phyloP scores from a whole-genome alignment of 2,797 vertebrate genomes.

The Tragopan temminckii region DNA sequence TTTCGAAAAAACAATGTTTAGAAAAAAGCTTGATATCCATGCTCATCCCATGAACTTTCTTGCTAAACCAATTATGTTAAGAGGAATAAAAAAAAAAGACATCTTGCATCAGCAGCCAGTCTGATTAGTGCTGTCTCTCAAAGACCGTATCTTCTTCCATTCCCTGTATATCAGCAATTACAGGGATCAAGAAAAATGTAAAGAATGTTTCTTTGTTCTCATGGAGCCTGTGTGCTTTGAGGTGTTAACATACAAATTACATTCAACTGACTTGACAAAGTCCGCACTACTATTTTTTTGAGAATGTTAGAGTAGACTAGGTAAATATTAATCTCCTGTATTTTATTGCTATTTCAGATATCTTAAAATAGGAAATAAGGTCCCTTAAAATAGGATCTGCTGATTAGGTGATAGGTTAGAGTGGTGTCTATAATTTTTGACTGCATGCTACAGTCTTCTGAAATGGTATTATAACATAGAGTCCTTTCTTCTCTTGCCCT shows the following conservation, averaged over 20 bases:
- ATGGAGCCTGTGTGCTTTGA: neutral
- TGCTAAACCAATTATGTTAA: neutral
- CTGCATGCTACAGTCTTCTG: neutral
- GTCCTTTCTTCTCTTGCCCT: neutral
- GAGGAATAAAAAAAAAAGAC: neutral
- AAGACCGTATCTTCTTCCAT: neutral
- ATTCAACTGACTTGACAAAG: neutral
- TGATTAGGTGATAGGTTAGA: neutral
- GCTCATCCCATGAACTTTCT: neutral
- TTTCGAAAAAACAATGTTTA: no score
- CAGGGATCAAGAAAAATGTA: neutral
- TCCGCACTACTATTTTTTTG: neutral
- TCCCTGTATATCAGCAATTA: neutral
- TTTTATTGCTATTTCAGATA: slow-evolving; percentile 12
- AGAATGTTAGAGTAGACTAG: neutral
- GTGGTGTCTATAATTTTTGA: neutral
- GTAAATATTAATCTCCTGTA: slow-evolving; percentile 10
- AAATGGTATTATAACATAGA: neutral
- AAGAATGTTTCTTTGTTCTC: neutral
- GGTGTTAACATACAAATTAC: neutral
- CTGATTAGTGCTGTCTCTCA: neutral
- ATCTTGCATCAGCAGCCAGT: neutral
- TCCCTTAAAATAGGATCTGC: neutral
- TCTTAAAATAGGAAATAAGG: neutral
- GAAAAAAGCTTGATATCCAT: neutral